Conservation (phyloP, 2,888 invertebrate genomes). For the Pristionchus fissidentatus region DNA sequence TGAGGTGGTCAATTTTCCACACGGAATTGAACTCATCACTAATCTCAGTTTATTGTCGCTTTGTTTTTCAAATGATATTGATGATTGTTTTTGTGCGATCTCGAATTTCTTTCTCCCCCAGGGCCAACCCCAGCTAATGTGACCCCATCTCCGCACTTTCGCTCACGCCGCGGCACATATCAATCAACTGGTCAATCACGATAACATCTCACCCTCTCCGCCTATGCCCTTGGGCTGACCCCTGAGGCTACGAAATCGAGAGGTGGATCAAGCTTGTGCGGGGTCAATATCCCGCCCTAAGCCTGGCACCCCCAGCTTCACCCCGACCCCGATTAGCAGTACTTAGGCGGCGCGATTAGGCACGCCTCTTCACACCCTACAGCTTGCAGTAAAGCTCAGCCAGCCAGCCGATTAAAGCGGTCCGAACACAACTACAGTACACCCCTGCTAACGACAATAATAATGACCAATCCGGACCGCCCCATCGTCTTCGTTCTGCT, state of each 20-base stretch:
- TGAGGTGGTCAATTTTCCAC: too few species aligned
- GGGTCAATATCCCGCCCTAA: constrained; percentile 15
- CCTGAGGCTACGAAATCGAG: too few species aligned
- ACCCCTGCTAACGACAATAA: constrained; percentile 7
- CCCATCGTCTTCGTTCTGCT: constrained; percentile 33
- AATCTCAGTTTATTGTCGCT: too few species aligned
- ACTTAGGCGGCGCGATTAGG: constrained; percentile 4
- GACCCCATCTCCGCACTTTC: too few species aligned
- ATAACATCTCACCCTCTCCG: too few species aligned
- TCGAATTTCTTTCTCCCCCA: too few species aligned
- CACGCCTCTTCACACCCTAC: constrained; percentile 38
- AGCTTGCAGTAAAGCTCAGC: neutral
- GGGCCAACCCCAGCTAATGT: too few species aligned
- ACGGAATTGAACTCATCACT: too few species aligned
- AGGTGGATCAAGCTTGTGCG: constrained; percentile 27
- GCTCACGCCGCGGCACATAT: constrained; percentile 1
- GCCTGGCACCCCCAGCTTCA: constrained; percentile 5
- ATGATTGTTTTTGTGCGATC: too few species aligned
- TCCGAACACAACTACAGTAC: neutral
- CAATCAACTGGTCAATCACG: neutral
- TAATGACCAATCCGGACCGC: constrained; percentile 1
- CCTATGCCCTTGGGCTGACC: constrained; percentile 34
- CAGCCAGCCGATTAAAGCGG: neutral
- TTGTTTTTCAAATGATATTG: too few species aligned
- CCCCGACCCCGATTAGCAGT: constrained; percentile 6